Conservation (phyloP, 2,888 invertebrate genomes). For the Tipula unca region DNA sequence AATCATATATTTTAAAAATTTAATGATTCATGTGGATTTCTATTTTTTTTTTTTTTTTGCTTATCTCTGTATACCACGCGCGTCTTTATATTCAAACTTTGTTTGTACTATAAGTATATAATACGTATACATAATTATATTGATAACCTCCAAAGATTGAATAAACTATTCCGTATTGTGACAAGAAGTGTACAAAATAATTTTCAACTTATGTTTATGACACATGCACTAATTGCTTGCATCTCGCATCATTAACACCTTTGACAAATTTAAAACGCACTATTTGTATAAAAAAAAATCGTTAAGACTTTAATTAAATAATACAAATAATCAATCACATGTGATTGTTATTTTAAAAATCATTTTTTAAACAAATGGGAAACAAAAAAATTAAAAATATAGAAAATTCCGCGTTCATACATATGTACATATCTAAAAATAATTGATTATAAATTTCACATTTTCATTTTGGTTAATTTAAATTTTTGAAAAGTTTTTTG, state of each 20-base stretch:
- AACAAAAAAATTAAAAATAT: background rate
- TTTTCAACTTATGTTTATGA: background rate
- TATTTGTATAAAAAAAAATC: background rate
- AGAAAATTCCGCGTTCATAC: background rate
- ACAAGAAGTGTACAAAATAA: background rate
- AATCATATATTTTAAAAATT: background rate
- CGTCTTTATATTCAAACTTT: background rate
- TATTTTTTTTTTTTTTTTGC: background rate
- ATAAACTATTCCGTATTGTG: background rate
- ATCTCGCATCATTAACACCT: background rate
- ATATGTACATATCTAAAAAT: background rate
- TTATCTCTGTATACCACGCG: background rate
- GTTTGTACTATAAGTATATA: background rate
- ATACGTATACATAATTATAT: no score
- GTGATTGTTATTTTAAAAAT: background rate
- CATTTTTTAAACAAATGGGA: background rate
- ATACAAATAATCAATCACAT: constrained; percentile 2
- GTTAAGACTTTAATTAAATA: background rate
- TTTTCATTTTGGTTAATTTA: background rate
- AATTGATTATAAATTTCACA: background rate
- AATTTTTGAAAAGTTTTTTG: background rate
- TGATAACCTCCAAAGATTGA: background rate
- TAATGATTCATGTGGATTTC: background rate
- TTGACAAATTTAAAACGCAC: background rate
- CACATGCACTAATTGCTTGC: background rate